Evolutionary conservation across 2,888 invertebrate species (phyloP).

Genomic region (Nysson spinosus): DNA sequence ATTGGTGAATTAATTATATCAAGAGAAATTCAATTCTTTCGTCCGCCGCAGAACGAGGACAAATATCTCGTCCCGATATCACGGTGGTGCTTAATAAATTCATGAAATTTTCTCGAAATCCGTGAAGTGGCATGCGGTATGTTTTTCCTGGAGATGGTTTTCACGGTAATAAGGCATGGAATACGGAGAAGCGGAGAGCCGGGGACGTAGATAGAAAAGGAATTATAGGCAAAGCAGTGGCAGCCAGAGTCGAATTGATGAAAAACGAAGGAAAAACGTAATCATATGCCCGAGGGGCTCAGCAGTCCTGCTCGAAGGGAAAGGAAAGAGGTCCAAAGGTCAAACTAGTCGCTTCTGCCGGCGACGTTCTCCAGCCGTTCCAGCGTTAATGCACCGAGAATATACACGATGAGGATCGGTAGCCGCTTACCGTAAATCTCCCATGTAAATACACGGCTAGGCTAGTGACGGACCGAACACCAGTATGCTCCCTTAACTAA

Average conservation of each 20-base stretch:
- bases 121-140: neutral
- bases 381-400: constrained; percentile 53
- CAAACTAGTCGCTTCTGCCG: constrained; percentile 51
- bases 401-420: constrained; percentile 44
- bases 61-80: neutral
- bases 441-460: constrained; percentile 53
- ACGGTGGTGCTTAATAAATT: constrained; percentile 9
- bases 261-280: constrained; percentile 52
- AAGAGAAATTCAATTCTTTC: neutral
- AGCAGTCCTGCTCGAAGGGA: constrained; percentile 21
- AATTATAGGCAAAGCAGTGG: neutral
- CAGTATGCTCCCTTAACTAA: constrained; percentile 43
- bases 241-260: constrained; percentile 43
- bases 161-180: neutral
- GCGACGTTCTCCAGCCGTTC: constrained; percentile 47
- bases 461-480: constrained; percentile 41
- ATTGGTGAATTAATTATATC: too few relatives aligned
- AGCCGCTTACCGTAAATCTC: constrained; percentile 55
- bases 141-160: constrained; percentile 1
- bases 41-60: neutral
- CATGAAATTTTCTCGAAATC: constrained; percentile 13
- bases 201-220: neutral
- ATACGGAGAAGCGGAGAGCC: neutral
- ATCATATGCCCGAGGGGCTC: constrained; percentile 33
- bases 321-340: constrained; percentile 47